Conservation (phyloP, 2,797 vertebrate species). For the Sandelia bainsii region DNA sequence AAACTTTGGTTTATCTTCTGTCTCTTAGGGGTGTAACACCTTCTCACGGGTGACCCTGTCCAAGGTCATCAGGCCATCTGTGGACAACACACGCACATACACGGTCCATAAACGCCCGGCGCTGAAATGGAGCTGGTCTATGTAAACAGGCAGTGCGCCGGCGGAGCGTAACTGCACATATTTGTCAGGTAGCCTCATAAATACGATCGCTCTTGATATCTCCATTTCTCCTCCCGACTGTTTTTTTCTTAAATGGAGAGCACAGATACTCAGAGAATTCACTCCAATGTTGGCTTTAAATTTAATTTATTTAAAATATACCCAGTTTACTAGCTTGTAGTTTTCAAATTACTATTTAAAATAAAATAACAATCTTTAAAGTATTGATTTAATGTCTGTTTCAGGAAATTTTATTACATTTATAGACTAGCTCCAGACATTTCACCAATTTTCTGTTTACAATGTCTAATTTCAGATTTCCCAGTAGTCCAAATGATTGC, state of each 20-base stretch:
- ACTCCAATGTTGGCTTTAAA: slow-evolving; percentile 6
- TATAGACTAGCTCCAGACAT: not conserved
- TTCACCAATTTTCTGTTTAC: not conserved
- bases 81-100: slow-evolving; percentile 21
- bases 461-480: slow-evolving; percentile 11
- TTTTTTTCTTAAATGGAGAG: slow-evolving; percentile 39
- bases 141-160: slow-evolving; percentile 95
- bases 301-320: slow-evolving; percentile 1
- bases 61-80: slow-evolving; percentile 63
- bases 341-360: not conserved
- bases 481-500: slow-evolving; percentile 6
- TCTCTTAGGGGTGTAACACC: slow-evolving; percentile 23
- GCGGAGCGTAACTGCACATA: slow-evolving; percentile 93
- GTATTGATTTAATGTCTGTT: not conserved
- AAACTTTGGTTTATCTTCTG: slow-evolving; percentile 19
- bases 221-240: slow-evolving; percentile 89
- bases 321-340: not conserved
- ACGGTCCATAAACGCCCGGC: slow-evolving; percentile 86
- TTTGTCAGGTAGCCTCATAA: slow-evolving; percentile 97
- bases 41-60: slow-evolving; percentile 50
- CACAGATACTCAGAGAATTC: slow-evolving; percentile 13
- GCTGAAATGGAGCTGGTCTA: slow-evolving; percentile 91
- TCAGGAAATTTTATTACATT: not conserved
- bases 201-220: slow-evolving; percentile 94
- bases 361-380: not conserved